Base-by-base conservation (phyloP, 53 echinoderm and acorn worm genomes). In the Arbacia lixula region DNA sequence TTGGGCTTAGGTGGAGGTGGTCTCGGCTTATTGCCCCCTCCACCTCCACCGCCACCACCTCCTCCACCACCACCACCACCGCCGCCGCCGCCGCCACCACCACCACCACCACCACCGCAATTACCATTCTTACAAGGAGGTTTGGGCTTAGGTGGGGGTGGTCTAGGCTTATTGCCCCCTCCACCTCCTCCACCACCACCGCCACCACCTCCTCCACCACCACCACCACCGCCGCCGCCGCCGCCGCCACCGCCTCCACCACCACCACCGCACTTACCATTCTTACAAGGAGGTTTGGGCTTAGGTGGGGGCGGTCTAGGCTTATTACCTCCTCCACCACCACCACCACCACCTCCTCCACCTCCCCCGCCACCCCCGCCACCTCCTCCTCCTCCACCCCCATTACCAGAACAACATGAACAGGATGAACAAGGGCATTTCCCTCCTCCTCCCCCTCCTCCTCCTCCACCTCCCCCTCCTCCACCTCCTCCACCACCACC, bases 321-420 rank as follows among this genome's bases (percentile, higher is more conserved):
- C n/a, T n/a, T n/a, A n/a, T n/a, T n/a, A n/a, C 46, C 68, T 12
- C 42, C 68, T 20, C 68, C 39, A n/a, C 41, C 68, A 22, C 69
- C 69, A 24, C 41, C 69, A 6, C 69, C 69, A 22, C 69, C 69
- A 9, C 69, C 69, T 6, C 69, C 68, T 10, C 46, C 46, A 46
- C 19, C 19, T n/a, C 24, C 24, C n/a, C 19, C 19, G 8, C 24
- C 24, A 12, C 46, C 46, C 8, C 46, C 46, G 8, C 46, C 46
- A 10, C 46, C 46, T 41, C 68, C 68, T 41, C 68, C 66, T 66
- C 66, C 66, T 35, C 66, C 66, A 34, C 37, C 67, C 22, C 67
- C 67, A 9, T 63, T 63, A 5, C 27, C 27, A 24, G 46, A 14
- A 46, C 46, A 46, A 46, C 8, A 14, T 14, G 46, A 8, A 10